Evolutionary conservation across 1,140 invertebrate genomes (phyloP).

Genomic region (Goniozus legneri): DNA sequence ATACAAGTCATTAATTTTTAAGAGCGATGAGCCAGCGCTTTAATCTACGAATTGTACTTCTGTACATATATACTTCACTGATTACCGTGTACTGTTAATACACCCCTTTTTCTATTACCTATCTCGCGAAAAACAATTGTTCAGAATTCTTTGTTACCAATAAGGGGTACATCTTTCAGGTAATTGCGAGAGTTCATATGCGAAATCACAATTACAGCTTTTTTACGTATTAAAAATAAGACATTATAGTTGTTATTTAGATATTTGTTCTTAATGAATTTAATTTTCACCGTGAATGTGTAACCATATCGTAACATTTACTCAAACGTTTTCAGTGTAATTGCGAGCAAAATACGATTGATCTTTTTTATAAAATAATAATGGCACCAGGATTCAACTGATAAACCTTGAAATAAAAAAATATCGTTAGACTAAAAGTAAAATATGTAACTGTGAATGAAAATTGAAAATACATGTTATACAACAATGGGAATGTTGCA

Average conservation of each 20-base stretch:
- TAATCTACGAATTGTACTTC: slow-evolving; percentile 29
- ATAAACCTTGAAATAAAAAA: slow-evolving; percentile 23
- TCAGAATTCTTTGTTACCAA: slow-evolving; percentile 18
- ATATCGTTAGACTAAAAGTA: slow-evolving; percentile 26
- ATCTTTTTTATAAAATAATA: slow-evolving; percentile 12
- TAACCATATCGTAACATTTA: too few species aligned
- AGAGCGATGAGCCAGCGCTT: slow-evolving; percentile 41
- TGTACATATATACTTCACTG: slow-evolving; percentile 31
- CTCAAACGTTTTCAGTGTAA: too few species aligned
- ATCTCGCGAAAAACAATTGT: slow-evolving; percentile 18
- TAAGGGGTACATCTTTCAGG: slow-evolving; percentile 8
- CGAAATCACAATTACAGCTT: too few species aligned
- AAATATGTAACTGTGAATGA: slow-evolving; percentile 10
- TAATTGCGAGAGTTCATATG: too few species aligned
- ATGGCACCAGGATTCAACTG: slow-evolving; percentile 29
- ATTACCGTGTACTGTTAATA: slow-evolving; percentile 26
- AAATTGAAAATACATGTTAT: too few species aligned
- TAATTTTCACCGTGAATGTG: too few species aligned
- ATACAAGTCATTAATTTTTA: slow-evolving; percentile 47
- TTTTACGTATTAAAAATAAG: too few species aligned
- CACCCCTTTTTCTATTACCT: slow-evolving; percentile 23
- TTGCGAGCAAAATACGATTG: too few species aligned
- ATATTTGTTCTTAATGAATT: too few species aligned
- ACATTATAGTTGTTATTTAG: too few species aligned
- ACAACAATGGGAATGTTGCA: slow-evolving; percentile 3